Percentiles rank a stretch among this genome's conserved stretches.
Evolutionary conservation across 2,888 invertebrate species (phyloP).

Genomic region (Pseudeuparius sepicola): DNA sequence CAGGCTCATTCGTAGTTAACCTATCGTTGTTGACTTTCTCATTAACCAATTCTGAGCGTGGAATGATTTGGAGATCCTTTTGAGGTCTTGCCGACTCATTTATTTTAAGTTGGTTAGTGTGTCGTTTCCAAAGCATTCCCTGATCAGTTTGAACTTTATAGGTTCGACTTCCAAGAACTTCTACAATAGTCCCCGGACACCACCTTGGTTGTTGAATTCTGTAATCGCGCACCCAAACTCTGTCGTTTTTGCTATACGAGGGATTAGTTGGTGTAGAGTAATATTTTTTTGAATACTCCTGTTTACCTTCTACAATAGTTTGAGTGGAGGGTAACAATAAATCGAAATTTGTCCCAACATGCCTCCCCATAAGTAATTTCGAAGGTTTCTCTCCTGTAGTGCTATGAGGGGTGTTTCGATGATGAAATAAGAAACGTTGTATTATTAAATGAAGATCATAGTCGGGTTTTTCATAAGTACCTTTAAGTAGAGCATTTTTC

Average conservation of each 20-base stretch:
- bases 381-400: slow-evolving; percentile 6
- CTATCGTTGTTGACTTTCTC: no score
- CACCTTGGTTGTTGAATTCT: neutral
- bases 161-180: neutral
- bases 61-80: no score
- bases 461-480: slow-evolving; percentile 9
- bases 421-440: slow-evolving; percentile 9
- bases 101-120: slow-evolving; percentile 1
- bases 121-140: neutral
- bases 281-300: neutral
- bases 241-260: neutral
- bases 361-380: neutral
- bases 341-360: neutral
- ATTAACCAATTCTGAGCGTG: no score
- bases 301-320: slow-evolving; percentile 1
- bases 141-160: slow-evolving; percentile 1
- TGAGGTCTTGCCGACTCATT: no score
- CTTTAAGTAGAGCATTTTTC: slow-evolving; percentile 10
- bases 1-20: no score
- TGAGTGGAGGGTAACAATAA: slow-evolving; percentile 1
- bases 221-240: neutral
- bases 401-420: slow-evolving; percentile 10
- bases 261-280: neutral
- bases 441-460: slow-evolving; percentile 10
- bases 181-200: slow-evolving; percentile 1